Evolutionary conservation across 1,140 invertebrate genomes (phyloP).

Genomic region (Pseudobourletiella spinata): DNA sequence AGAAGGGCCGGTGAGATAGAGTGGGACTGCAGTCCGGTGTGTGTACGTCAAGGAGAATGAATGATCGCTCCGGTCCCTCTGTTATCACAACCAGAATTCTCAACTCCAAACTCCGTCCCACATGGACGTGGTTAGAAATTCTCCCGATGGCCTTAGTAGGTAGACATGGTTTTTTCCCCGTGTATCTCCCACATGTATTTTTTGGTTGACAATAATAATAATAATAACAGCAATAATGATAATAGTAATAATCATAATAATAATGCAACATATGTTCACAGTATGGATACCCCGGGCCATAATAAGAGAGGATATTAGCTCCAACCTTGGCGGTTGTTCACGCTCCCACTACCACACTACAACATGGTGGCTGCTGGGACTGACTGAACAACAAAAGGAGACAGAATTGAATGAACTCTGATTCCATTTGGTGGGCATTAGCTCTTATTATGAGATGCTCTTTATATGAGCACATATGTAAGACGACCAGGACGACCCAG

Average conservation of each 20-base stretch:
- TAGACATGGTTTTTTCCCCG: neutral
- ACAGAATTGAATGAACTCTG: slow-evolving; percentile 3
- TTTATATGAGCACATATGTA: too few species aligned
- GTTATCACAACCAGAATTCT: too few species aligned
- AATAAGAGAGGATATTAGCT: neutral
- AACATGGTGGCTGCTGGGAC: neutral
- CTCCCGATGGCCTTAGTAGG: neutral
- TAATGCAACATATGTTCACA: neutral
- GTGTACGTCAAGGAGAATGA: neutral
- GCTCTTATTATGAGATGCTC: neutral
- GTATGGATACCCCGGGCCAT: too few species aligned
- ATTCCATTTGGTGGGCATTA: neutral
- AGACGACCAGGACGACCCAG: too few species aligned
- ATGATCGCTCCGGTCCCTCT: too few species aligned
- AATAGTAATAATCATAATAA: too few species aligned
- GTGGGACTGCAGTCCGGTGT: neutral
- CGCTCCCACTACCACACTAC: too few species aligned
- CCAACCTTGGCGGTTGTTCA: too few species aligned
- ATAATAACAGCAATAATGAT: too few species aligned
- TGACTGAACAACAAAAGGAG: neutral
- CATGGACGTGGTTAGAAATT: neutral
- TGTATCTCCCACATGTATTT: too few species aligned
- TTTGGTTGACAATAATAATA: neutral
- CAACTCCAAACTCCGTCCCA: too few species aligned
- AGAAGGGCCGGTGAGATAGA: neutral